These are phyloP conservation scores for Limosa lapponica DNA, from an alignment of 2,797 vertebrate species.

Conservation along the genomic window DNA sequence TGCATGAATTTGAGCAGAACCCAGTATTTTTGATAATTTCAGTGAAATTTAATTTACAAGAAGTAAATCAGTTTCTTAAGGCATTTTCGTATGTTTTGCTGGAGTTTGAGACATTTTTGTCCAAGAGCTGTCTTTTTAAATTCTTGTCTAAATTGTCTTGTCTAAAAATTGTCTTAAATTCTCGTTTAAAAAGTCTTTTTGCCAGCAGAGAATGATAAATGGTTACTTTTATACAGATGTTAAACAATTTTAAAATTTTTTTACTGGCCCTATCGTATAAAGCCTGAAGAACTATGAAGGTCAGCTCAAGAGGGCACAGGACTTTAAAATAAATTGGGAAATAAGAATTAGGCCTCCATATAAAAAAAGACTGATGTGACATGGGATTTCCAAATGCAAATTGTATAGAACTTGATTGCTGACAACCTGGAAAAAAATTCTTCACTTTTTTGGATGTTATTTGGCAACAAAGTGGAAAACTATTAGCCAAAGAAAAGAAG, in stretches of 20 bases:
- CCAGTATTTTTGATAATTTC: background rate
- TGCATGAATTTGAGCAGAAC: background rate
- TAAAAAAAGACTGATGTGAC: background rate
- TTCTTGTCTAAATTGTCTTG: background rate
- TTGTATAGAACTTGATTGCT: background rate
- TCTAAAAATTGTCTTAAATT: background rate
- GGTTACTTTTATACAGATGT: background rate
- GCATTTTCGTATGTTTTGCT: background rate
- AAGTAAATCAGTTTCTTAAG: background rate
- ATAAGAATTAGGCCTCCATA: background rate
- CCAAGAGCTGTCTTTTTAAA: background rate
- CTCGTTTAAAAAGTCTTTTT: background rate
- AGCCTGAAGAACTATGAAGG: background rate
- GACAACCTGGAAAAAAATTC: background rate
- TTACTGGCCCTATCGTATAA: background rate
- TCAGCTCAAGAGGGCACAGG: background rate
- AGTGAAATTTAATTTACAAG: background rate
- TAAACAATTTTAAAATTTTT: background rate
- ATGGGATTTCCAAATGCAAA: background rate
- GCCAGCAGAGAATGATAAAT: background rate
- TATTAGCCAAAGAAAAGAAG: background rate
- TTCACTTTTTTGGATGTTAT: background rate
- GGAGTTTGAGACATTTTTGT: background rate
- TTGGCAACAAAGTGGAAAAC: background rate
- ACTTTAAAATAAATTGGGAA: background rate